phyloP scores from a whole-genome alignment of 1,140 invertebrate genomes.

The Eueides isabella region DNA sequence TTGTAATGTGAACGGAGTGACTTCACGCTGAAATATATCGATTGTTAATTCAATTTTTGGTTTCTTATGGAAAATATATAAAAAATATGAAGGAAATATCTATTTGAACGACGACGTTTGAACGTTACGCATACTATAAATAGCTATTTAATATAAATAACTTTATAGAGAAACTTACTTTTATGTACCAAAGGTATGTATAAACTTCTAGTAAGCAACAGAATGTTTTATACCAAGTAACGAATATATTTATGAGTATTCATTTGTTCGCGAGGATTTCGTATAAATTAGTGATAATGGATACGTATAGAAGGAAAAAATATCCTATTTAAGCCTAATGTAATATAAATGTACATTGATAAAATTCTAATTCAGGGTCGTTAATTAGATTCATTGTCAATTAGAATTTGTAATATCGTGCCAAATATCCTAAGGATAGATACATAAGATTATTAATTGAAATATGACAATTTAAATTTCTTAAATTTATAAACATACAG shows the following conservation, averaged over 20 bases:
- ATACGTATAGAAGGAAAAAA: background rate
- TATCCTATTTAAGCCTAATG: background rate
- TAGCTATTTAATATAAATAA: too few relatives aligned
- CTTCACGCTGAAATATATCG: too few relatives aligned
- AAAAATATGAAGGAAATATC: too few relatives aligned
- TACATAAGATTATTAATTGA: background rate
- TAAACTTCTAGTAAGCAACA: background rate
- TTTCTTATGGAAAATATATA: too few relatives aligned
- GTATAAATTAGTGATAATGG: slow-evolving; percentile 4
- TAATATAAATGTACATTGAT: background rate
- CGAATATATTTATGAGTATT: background rate
- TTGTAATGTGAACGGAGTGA: too few relatives aligned
- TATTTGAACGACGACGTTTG: too few relatives aligned
- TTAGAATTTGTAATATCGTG: slow-evolving; percentile 4
- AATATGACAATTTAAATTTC: background rate
- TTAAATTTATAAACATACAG: too few relatives aligned
- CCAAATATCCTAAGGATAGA: background rate
- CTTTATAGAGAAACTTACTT: too few relatives aligned
- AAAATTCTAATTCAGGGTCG: background rate
- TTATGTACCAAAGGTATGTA: too few relatives aligned
- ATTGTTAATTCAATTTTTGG: too few relatives aligned
- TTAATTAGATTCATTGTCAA: too few relatives aligned
- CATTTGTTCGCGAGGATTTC: background rate
- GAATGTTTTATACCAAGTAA: background rate
- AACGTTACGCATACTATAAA: too few relatives aligned